Percentiles rank a stretch among this genome's conserved stretches.
Evolutionary conservation across 2,113 vertebrate genomes (phyloP).

Genomic region (Boleophthalmus pectinirostris): DNA sequence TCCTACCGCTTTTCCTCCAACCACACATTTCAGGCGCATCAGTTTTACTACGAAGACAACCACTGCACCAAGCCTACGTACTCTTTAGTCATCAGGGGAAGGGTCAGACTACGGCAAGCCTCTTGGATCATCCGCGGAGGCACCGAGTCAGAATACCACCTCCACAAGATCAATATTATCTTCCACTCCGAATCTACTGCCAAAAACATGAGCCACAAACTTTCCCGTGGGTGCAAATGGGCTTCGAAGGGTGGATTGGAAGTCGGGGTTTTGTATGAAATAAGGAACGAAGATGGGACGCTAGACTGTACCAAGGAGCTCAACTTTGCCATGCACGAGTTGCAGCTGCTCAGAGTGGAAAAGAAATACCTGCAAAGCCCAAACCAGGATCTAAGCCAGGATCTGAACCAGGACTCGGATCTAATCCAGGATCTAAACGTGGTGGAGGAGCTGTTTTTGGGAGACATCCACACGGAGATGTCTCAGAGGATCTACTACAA

Average conservation of each 20-base stretch:
- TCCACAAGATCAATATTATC: conserved; percentile 84
- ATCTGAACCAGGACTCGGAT: not conserved
- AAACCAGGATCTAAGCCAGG: not conserved
- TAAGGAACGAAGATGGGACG: conserved; percentile 85
- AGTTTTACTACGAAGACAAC: conserved; percentile 76
- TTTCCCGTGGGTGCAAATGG: conserved; percentile 83
- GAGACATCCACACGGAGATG: conserved; percentile 91
- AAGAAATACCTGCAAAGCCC: conserved; percentile 86
- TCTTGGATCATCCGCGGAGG: conserved; percentile 97
- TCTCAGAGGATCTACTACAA: conserved; percentile 91
- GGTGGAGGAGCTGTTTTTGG: conserved; percentile 93
- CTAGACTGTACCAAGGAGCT: conserved; percentile 86
- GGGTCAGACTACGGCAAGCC: conserved; percentile 88
- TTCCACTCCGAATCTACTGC: conserved; percentile 81
- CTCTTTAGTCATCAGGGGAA: conserved; percentile 81
- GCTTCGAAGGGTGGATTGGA: conserved; percentile 74
- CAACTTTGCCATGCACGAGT: conserved; percentile 95
- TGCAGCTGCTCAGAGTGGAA: conserved; percentile 92
- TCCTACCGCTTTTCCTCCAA: conserved; percentile 94
- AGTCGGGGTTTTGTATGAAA: conserved; percentile 79
- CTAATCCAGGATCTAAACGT: conserved; percentile 86
- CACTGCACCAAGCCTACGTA: conserved; percentile 75
- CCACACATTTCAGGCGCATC: conserved; percentile 80
- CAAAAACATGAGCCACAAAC: conserved; percentile 79
- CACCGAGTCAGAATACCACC: conserved; percentile 92